Evolutionary conservation across 2,888 invertebrate species (phyloP).

Genomic region (Tribolium freemani): DNA sequence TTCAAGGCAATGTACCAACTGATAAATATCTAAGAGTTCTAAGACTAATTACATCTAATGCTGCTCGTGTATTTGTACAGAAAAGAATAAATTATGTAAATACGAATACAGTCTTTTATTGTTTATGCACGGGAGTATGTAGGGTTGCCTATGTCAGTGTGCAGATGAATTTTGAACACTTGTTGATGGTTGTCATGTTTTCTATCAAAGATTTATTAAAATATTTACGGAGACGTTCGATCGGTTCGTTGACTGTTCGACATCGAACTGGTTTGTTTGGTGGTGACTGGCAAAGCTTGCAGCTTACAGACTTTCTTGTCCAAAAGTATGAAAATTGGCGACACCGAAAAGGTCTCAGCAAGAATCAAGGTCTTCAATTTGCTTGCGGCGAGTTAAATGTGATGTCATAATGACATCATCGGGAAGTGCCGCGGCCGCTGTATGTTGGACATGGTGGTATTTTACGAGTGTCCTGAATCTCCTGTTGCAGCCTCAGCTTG

Average conservation of each 20-base stretch:
- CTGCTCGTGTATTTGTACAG: constrained; percentile 40
- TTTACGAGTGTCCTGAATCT: constrained; percentile 48
- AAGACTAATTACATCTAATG: constrained; percentile 31
- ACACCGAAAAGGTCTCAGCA: constrained; percentile 35
- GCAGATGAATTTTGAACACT: constrained; percentile 14
- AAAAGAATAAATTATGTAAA: constrained; percentile 41
- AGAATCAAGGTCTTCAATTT: constrained; percentile 66
- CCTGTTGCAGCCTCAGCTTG: not conserved
- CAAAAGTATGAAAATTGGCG: not conserved
- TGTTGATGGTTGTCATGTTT: constrained; percentile 23
- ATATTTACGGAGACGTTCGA: not conserved
- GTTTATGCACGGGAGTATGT: not conserved
- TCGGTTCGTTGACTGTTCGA: not conserved
- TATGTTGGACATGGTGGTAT: constrained; percentile 47
- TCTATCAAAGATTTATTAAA: not conserved
- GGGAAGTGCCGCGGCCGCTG: constrained; percentile 64
- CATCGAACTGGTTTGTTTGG: not conserved
- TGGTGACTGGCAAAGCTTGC: not conserved
- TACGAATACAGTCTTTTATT: not conserved
- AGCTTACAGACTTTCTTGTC: not conserved
- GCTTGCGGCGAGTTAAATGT: constrained; percentile 67
- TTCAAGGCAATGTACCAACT: constrained; percentile 24
- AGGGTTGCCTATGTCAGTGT: constrained; percentile 12
- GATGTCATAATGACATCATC: constrained; percentile 71
- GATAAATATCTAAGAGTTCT: constrained; percentile 32